Evolutionary conservation across 2,888 invertebrate genomes (phyloP), one percentile per base, ranked within the genome.

Genomic region (Podabrus alpinus): DNA sequence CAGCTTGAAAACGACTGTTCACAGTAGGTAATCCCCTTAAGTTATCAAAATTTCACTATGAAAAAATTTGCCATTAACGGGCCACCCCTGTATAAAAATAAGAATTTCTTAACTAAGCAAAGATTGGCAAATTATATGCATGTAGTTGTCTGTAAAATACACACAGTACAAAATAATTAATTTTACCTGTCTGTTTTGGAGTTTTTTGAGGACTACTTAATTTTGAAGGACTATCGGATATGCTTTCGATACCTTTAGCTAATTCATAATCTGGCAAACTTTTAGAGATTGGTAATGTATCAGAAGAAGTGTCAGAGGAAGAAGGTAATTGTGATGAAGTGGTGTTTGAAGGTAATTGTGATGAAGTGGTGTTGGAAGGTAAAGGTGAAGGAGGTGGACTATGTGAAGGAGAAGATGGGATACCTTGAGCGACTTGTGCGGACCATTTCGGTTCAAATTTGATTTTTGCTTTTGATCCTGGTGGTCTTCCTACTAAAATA

Each of bases 401-500:
- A 60, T 74, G 69, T 76, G 80, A 79, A 70, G 79, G 71, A 72
- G 77, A 74, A n/a, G 80, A 78, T 73, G 81, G 78, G 77, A 82
- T 86, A 86, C 86, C 86, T 87, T 86, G 86, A 74, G 84, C 83
- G 64, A 85, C 81, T 77, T 85, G 82, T 62, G 84, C 81, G 19
- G 84, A 83, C 86, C 85, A 86, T 81, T 87, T 85, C 5, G 84
- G 80, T 79, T 86, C 84, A 59, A 86, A 78, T 71, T 83, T 83
- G 15, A 80, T 76, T 78, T 86, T 86, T 29, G 81, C 79, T 77
- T 85, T 86, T 4, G 86, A 83, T 15, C 87, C 87, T 15, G 86
- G 88, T 11, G 90, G 90, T 71, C 90, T 86, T 73, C 90, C 90
- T 81, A 90, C 90, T 90, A 82, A 76, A 82, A 80, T 80, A 16